Percentiles rank a stretch among this genome's conserved stretches.
Conservation (phyloP, 2,797 vertebrate species). For the Nannoperca obscura region DNA sequence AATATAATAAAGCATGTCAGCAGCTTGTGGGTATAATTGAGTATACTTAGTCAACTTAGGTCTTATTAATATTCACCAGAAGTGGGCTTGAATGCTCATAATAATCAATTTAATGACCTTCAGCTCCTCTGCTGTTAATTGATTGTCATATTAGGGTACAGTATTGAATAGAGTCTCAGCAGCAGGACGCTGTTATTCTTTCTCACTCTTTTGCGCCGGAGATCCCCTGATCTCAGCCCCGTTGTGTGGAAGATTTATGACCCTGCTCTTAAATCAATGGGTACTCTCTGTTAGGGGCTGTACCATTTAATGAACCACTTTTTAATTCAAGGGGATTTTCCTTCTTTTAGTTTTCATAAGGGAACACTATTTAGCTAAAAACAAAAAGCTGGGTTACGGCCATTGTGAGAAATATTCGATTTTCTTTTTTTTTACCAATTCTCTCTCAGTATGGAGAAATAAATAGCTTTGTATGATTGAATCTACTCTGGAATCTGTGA, state of each 20-base stretch:
- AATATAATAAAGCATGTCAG: slow-evolving; percentile 23
- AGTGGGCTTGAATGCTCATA: slow-evolving; percentile 48
- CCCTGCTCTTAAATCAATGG: slow-evolving; percentile 79
- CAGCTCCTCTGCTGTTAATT: slow-evolving; percentile 62
- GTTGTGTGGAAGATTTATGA: slow-evolving; percentile 80
- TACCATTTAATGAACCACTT: slow-evolving; percentile 71
- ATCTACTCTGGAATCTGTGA: slow-evolving; percentile 34
- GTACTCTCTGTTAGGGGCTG: slow-evolving; percentile 65
- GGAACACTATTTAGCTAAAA: slow-evolving; percentile 58
- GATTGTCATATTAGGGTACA: slow-evolving; percentile 69
- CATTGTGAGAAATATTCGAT: slow-evolving; percentile 53
- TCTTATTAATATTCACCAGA: slow-evolving; percentile 51
- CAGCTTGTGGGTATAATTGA: slow-evolving; percentile 28
- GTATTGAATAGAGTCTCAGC: slow-evolving; percentile 69
- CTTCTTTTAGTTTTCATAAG: slow-evolving; percentile 66
- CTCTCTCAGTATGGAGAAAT: slow-evolving; percentile 45
- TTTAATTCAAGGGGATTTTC: slow-evolving; percentile 73
- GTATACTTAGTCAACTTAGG: slow-evolving; percentile 47
- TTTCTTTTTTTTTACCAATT: slow-evolving; percentile 53
- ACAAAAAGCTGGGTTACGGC: slow-evolving; percentile 25
- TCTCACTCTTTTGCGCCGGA: slow-evolving; percentile 63
- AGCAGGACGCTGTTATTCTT: slow-evolving; percentile 72
- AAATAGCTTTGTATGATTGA: slow-evolving; percentile 55
- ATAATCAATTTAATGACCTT: slow-evolving; percentile 70
- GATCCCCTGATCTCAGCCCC: slow-evolving; percentile 68